A percentile compares a stretch with the other conserved stretches of the same genome.
phyloP scores from a whole-genome alignment of 2,888 invertebrate genomes.

The Euclidia mi region DNA sequence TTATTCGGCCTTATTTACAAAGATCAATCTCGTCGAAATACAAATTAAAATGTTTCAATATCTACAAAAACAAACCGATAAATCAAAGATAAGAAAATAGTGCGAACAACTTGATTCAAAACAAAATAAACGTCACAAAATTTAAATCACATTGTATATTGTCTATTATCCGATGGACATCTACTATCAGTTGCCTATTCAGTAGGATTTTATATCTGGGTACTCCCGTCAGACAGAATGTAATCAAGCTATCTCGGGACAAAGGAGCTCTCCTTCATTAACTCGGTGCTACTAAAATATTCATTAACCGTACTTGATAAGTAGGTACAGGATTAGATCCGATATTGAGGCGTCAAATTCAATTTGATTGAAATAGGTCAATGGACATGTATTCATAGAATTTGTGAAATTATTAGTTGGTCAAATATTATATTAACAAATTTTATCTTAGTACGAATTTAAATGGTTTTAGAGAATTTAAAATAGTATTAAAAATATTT shows the following conservation, averaged over 20 bases:
- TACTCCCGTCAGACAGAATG: slow-evolving; percentile 64
- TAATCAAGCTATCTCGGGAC: slow-evolving; percentile 83
- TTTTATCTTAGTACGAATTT: too few species aligned
- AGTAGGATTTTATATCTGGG: slow-evolving; percentile 56
- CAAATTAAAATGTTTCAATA: too few species aligned
- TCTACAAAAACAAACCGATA: too few species aligned
- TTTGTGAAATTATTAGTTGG: background rate
- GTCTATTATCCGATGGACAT: slow-evolving; percentile 5
- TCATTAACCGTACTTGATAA: slow-evolving; percentile 75
- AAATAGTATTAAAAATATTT: too few species aligned
- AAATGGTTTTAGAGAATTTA: too few species aligned
- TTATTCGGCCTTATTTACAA: too few species aligned
- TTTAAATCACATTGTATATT: background rate
- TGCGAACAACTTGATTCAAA: too few species aligned
- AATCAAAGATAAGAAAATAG: too few species aligned
- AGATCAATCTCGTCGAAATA: too few species aligned
- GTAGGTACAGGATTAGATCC: slow-evolving; percentile 47
- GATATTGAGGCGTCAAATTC: slow-evolving; percentile 29
- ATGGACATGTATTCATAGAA: background rate
- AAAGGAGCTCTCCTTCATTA: slow-evolving; percentile 86
- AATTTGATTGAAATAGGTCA: slow-evolving; percentile 30
- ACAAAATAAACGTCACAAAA: too few species aligned
- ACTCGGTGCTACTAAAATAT: slow-evolving; percentile 83
- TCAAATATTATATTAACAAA: background rate
- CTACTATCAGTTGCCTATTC: slow-evolving; percentile 34